Conservation (phyloP, 2,888 invertebrate genomes). For the Busseola fusca region DNA sequence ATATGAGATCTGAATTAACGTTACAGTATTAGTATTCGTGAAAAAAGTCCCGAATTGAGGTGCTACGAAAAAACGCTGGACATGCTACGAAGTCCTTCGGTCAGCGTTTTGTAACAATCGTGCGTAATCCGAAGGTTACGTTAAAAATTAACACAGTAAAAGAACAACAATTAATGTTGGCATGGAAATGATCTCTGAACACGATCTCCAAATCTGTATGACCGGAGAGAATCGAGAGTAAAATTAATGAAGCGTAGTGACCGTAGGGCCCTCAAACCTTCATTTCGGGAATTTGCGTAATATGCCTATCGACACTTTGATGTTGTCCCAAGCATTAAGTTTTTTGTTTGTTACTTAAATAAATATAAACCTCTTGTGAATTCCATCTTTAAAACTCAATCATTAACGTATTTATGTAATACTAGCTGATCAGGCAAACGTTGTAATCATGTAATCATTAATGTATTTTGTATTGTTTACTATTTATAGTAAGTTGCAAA, state of each 20-base stretch:
- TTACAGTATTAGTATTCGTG: not conserved
- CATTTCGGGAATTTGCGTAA: slow-evolving; percentile 32
- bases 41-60: not conserved
- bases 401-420: not conserved
- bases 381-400: slow-evolving; percentile 16
- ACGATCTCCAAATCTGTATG: slow-evolving; percentile 40
- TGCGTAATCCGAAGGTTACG: slow-evolving; percentile 17
- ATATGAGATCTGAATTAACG: not conserved
- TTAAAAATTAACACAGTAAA: slow-evolving; percentile 35
- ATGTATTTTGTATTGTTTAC: too few relatives aligned
- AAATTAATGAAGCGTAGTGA: slow-evolving; percentile 50
- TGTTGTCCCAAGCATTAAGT: slow-evolving; percentile 32
- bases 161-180: slow-evolving; percentile 48
- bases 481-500: too few relatives aligned
- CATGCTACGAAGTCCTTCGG: slow-evolving; percentile 4
- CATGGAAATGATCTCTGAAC: slow-evolving; percentile 42
- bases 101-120: slow-evolving; percentile 31
- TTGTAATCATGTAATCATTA: too few relatives aligned
- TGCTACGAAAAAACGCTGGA: slow-evolving; percentile 24
- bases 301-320: slow-evolving; percentile 46
- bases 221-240: slow-evolving; percentile 27
- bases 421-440: too few relatives aligned
- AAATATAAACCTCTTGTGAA: slow-evolving; percentile 19
- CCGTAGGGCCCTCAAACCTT: slow-evolving; percentile 25
- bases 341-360: slow-evolving; percentile 32